Evolutionary conservation across 2,113 vertebrate species (phyloP).

Genomic region (Himantopus leucocephalus): DNA sequence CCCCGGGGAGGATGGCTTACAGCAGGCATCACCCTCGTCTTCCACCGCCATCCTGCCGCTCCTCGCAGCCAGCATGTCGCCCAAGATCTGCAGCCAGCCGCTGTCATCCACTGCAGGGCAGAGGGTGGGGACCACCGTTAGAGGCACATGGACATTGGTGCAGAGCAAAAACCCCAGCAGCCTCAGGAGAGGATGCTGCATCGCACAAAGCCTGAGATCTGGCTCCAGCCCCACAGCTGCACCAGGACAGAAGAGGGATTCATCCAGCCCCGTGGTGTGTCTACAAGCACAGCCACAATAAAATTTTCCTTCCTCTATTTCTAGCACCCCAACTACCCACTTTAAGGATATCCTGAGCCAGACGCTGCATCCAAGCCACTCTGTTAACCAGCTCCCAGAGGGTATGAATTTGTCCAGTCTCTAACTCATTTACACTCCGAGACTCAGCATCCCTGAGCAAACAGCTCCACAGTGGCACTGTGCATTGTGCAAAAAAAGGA

Average conservation of each 20-base stretch:
- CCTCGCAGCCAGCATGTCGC: conserved; percentile 37
- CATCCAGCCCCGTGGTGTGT: rapidly evolving
- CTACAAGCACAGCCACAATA: background rate
- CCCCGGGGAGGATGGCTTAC: background rate
- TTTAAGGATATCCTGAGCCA: background rate
- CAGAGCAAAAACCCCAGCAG: background rate
- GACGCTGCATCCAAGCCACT: background rate
- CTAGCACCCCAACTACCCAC: rapidly evolving
- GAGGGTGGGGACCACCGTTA: background rate
- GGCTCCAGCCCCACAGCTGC: background rate
- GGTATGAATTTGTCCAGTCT: background rate
- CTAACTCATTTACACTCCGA: no score
- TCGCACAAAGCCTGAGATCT: rapidly evolving
- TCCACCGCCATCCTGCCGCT: background rate
- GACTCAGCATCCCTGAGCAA: background rate
- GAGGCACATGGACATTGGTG: rapidly evolving
- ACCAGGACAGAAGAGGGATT: no score
- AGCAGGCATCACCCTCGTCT: conserved; percentile 49
- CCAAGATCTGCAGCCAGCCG: conserved; percentile 70
- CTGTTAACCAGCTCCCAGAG: background rate
- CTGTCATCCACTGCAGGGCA: conserved; percentile 64
- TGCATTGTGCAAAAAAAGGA: no score
- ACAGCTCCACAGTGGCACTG: background rate
- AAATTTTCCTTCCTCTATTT: background rate
- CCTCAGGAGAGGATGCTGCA: background rate